These are phyloP conservation scores for Ciconia nigra DNA, from an alignment of 2,797 vertebrate genomes.

Conservation along the genomic window DNA sequence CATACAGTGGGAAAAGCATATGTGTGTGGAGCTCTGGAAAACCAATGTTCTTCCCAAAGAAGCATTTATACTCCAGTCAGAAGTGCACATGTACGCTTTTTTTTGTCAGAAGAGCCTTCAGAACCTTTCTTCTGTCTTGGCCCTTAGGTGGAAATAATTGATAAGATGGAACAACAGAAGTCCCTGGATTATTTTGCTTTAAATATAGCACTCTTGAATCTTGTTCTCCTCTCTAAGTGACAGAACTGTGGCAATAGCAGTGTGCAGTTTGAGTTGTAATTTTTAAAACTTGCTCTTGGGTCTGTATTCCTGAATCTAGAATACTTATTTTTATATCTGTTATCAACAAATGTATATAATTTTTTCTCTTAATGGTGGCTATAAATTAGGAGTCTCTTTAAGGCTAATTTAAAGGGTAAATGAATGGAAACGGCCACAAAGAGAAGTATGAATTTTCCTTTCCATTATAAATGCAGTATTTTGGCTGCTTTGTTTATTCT, in stretches of 20 bases:
- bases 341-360: background rate
- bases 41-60: background rate
- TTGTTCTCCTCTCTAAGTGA: background rate
- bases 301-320: background rate
- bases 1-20: background rate
- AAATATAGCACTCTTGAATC: background rate
- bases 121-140: background rate
- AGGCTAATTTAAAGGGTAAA: background rate
- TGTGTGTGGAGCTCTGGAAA: background rate
- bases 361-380: background rate
- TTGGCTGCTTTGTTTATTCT: background rate
- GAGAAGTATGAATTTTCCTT: background rate
- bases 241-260: background rate
- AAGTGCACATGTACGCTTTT: background rate
- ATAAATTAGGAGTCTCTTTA: background rate
- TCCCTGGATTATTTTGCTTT: background rate
- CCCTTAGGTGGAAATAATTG: background rate
- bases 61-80: background rate
- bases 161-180: background rate
- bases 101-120: background rate
- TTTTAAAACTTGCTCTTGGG: background rate
- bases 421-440: background rate
- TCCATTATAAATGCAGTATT: background rate
- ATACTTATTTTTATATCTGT: background rate
- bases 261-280: background rate